A percentile compares a stretch with the other conserved stretches of the same genome.
Evolutionary conservation across 92 coral and sea anemone genomes (phyloP).

Genomic region (Umimayanthus chanpuru): DNA sequence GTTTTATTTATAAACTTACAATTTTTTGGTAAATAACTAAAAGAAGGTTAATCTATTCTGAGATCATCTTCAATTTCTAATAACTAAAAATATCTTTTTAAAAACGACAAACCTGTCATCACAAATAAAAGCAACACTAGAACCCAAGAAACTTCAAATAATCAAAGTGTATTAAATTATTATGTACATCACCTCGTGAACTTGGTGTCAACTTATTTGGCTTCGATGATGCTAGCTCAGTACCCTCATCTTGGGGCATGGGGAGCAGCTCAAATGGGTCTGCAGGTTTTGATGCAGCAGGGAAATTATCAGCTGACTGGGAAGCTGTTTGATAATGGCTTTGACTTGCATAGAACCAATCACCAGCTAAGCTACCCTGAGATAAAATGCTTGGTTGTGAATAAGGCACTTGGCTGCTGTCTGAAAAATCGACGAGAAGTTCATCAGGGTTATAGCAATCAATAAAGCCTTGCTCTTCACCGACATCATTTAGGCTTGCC

Average conservation of each 20-base stretch:
- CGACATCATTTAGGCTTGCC: neutral
- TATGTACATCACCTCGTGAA: too few relatives aligned
- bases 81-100: too few relatives aligned
- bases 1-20: too few relatives aligned
- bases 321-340: neutral
- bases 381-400: neutral
- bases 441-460: neutral
- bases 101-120: too few relatives aligned
- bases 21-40: too few relatives aligned
- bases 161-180: too few relatives aligned
- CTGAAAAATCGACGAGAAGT: too few relatives aligned
- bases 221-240: neutral
- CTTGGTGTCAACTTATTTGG: too few relatives aligned
- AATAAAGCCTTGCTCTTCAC: neutral
- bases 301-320: neutral
- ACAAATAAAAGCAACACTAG: too few relatives aligned
- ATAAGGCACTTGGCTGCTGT: neutral
- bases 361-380: slow-evolving; percentile 1
- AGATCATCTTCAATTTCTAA: too few relatives aligned
- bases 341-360: neutral
- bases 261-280: slow-evolving; percentile 1
- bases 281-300: neutral
- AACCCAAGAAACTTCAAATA: too few relatives aligned
- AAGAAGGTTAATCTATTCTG: too few relatives aligned
- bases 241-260: neutral